A percentile compares a stretch with the other conserved stretches of the same genome.
Evolutionary conservation across 2,113 vertebrate species (phyloP).

Genomic region (Rhynchomys soricoides): DNA sequence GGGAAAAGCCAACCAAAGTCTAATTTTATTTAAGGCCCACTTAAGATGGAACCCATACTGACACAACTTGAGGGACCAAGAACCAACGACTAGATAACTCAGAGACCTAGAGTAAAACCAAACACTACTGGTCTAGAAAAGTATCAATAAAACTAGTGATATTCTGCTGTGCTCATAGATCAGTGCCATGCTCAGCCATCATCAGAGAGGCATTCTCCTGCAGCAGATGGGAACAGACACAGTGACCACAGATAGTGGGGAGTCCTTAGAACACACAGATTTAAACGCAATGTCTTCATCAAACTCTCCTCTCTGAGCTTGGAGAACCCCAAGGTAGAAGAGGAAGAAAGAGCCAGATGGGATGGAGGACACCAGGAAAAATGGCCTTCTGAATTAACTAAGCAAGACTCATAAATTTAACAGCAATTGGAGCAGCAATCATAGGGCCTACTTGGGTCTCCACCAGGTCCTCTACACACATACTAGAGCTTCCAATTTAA

Average conservation of each 20-base stretch:
- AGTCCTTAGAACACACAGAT: neutral
- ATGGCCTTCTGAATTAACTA: neutral
- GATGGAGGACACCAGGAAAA: neutral
- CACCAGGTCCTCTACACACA: neutral
- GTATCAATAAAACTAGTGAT: neutral
- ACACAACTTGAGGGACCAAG: neutral
- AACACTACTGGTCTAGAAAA: neutral
- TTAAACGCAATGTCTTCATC: neutral
- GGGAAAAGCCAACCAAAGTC: neutral
- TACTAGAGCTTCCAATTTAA: neutral
- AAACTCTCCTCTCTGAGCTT: neutral
- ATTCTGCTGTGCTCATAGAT: neutral
- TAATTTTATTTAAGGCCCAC: neutral
- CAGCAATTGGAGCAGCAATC: neutral
- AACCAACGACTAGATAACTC: neutral
- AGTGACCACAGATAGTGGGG: neutral
- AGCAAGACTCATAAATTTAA: neutral
- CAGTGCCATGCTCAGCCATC: too few species aligned
- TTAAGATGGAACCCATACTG: neutral
- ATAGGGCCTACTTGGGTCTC: neutral
- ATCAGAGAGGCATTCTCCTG: too few species aligned
- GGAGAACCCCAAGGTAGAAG: neutral
- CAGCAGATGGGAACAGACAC: neutral
- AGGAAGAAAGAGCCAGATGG: neutral
- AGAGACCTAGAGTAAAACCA: neutral